phyloP scores from a whole-genome alignment of 2,888 invertebrate species.

The Aquatica leii region DNA sequence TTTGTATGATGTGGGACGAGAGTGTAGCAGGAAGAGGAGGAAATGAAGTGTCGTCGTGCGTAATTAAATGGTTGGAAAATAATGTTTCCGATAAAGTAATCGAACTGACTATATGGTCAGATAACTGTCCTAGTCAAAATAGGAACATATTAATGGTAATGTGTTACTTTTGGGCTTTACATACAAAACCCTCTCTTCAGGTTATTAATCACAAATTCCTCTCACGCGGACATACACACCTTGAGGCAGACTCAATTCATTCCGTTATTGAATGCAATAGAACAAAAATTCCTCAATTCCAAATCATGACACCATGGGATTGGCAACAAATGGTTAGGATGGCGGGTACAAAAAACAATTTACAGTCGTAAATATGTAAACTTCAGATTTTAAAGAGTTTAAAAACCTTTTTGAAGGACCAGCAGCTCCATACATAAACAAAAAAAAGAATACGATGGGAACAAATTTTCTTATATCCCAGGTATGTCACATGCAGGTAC shows the following conservation, averaged over 20 bases:
- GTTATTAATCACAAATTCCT: constrained; percentile 30
- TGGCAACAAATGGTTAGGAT: constrained; percentile 34
- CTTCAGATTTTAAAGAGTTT: constrained; percentile 23
- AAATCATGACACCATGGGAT: constrained; percentile 38
- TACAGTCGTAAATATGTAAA: constrained; percentile 25
- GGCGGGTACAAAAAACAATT: constrained; percentile 22
- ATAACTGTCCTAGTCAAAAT: constrained; percentile 24
- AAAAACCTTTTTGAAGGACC: constrained; percentile 14
- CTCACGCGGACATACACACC: constrained; percentile 30
- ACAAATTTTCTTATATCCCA: constrained; percentile 22
- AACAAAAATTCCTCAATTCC: constrained; percentile 32
- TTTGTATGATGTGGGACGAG: constrained; percentile 17
- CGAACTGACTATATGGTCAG: constrained; percentile 22
- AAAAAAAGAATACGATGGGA: constrained; percentile 13
- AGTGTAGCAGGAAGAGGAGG: too few species aligned
- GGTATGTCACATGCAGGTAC: constrained; percentile 17
- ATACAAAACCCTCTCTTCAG: constrained; percentile 13
- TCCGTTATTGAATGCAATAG: constrained; percentile 32
- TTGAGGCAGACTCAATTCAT: constrained; percentile 23
- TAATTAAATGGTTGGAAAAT: constrained; percentile 13
- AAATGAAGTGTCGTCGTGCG: constrained; percentile 22
- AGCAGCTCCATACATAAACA: constrained; percentile 13
- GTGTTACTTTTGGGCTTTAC: too few species aligned
- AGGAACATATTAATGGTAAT: constrained; percentile 19
- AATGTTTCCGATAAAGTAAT: constrained; percentile 1